These are phyloP conservation scores for Mythimna albipuncta DNA, from an alignment of 2,888 invertebrate species.

Conservation along the genomic window DNA sequence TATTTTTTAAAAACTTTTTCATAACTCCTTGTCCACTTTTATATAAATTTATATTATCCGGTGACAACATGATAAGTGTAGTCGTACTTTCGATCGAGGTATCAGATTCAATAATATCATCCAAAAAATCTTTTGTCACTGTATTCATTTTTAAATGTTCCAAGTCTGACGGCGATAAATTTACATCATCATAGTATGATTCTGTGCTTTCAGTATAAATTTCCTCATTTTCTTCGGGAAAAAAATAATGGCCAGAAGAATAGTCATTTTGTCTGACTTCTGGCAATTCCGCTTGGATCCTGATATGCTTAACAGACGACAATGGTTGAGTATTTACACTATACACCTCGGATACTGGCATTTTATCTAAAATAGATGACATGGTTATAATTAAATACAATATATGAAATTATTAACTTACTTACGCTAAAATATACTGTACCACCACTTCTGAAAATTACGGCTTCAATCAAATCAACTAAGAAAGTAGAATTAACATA, in stretches of 20 bases:
- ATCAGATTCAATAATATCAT: conserved; percentile 85
- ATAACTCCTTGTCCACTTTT: conserved; percentile 74
- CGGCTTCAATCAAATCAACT: conserved; percentile 86
- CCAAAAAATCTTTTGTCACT: conserved; percentile 82
- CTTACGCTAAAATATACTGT: conserved; percentile 40
- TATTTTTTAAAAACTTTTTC: conserved; percentile 78
- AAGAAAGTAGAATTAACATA: conserved; percentile 84
- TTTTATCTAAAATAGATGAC: conserved; percentile 70
- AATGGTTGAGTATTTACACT: conserved; percentile 63
- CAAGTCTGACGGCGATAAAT: conserved; percentile 77
- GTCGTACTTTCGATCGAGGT: conserved; percentile 74
- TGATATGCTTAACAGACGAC: conserved; percentile 75
- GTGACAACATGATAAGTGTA: conserved; percentile 64
- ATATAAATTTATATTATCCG: conserved; percentile 71
- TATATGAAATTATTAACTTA: not conserved
- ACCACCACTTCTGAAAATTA: conserved; percentile 85
- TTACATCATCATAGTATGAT: conserved; percentile 77
- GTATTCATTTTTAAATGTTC: conserved; percentile 80
- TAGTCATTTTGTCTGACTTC: conserved; percentile 78
- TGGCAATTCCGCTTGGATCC: conserved; percentile 82
- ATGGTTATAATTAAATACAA: conserved; percentile 16
- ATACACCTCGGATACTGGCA: conserved; percentile 61
- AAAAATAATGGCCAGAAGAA: conserved; percentile 86
- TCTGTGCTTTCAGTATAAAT: conserved; percentile 74
- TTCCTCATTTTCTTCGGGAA: conserved; percentile 83